Percentiles rank a stretch among this genome's conserved stretches.
phyloP scores from a whole-genome alignment of 2,113 vertebrate species.

The Oreotrochilus melanogaster region DNA sequence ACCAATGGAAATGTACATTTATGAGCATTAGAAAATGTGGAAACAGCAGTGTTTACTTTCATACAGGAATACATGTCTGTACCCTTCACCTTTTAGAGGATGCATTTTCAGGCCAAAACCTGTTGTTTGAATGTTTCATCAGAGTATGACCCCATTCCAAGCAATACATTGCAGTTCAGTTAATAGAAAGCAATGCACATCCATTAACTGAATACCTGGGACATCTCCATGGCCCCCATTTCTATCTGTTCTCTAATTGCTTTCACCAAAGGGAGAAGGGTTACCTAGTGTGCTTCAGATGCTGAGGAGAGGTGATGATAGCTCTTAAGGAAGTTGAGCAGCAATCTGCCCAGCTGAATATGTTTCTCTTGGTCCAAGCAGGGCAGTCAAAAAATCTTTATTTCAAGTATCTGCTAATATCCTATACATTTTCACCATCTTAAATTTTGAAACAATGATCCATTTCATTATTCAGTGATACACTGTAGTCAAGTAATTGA shows the following conservation, averaged over 20 bases:
- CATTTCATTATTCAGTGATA: not conserved
- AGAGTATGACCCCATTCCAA: not conserved
- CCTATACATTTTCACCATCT: not conserved
- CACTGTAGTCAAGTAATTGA: accelerated
- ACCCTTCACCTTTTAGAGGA: not conserved
- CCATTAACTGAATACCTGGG: not conserved
- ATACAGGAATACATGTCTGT: not conserved
- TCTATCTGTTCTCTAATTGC: not conserved
- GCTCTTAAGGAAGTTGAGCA: not conserved
- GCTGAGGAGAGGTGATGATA: not conserved
- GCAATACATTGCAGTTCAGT: not conserved
- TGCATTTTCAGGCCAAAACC: not conserved
- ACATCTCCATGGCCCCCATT: not conserved
- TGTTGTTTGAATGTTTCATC: not conserved
- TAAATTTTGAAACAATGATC: not conserved
- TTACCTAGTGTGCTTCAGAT: not conserved
- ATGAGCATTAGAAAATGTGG: not conserved
- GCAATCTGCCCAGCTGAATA: not conserved
- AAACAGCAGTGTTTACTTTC: not conserved
- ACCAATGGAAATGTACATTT: not conserved
- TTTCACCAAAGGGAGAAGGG: not conserved
- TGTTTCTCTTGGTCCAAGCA: not conserved
- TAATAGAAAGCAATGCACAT: not conserved
- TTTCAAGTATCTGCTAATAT: not conserved
- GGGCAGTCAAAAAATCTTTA: not conserved